Evolutionary conservation across 1,140 invertebrate genomes (phyloP).

Genomic region (Triops longicaudatus): DNA sequence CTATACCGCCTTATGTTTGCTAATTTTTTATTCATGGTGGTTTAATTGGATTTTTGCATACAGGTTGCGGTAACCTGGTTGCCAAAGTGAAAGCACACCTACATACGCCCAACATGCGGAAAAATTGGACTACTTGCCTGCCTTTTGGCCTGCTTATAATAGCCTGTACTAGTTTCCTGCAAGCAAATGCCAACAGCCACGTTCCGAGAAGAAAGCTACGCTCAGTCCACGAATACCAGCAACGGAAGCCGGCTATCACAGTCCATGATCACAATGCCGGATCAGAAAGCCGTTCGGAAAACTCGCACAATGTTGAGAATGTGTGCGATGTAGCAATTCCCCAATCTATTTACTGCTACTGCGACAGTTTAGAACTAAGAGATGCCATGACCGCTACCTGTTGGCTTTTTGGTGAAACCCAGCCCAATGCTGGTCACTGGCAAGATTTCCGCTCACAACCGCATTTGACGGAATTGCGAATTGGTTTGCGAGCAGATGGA

Average conservation of each 20-base stretch:
- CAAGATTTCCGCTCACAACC: conserved; percentile 55
- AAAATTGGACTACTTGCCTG: background rate
- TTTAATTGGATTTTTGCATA: background rate
- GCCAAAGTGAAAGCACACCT: background rate
- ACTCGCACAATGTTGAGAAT: conserved; percentile 34
- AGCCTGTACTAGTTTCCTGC: background rate
- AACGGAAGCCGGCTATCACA: background rate
- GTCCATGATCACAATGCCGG: background rate
- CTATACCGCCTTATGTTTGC: background rate
- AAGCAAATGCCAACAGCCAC: background rate
- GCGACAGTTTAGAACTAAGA: conserved; percentile 36
- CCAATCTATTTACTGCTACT: conserved; percentile 42
- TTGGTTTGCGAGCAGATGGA: conserved; percentile 55
- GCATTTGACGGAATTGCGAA: conserved; percentile 55
- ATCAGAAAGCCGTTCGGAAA: background rate
- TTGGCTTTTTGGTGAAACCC: conserved; percentile 54
- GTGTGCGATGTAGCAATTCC: conserved; percentile 40
- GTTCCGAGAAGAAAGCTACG: background rate
- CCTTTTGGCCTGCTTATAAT: background rate
- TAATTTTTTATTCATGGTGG: background rate
- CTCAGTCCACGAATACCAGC: background rate
- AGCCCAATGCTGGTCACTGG: conserved; percentile 58
- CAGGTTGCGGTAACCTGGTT: background rate
- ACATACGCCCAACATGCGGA: background rate
- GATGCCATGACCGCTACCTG: conserved; percentile 46